phyloP scores from a whole-genome alignment of 2,113 vertebrate genomes.

The Fulica atra region DNA sequence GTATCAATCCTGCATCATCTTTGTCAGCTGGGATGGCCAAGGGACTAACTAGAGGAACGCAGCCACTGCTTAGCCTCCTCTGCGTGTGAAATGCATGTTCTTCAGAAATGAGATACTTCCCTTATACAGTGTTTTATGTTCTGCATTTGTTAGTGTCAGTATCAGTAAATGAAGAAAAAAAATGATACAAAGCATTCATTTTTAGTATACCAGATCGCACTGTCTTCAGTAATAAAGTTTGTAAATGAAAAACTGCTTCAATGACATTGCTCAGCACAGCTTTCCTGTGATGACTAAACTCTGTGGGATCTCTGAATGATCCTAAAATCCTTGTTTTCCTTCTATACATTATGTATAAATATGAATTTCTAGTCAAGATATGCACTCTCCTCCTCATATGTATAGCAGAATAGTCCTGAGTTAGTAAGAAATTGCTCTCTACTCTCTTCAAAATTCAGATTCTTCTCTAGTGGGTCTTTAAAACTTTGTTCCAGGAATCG shows the following conservation, averaged over 20 bases:
- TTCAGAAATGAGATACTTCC: background rate
- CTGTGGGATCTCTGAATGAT: conserved; percentile 16
- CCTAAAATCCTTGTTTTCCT: background rate
- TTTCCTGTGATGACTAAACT: background rate
- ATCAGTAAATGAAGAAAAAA: background rate
- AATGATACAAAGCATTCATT: background rate
- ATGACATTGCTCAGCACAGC: background rate
- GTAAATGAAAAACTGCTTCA: background rate
- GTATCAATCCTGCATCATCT: background rate
- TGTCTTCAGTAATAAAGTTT: background rate
- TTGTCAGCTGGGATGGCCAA: rapidly evolving
- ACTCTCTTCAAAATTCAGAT: conserved; percentile 19
- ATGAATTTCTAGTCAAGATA: conserved; percentile 16
- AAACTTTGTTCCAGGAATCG: conserved; percentile 39
- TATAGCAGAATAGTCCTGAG: background rate
- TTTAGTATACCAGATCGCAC: background rate
- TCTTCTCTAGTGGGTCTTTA: conserved; percentile 39
- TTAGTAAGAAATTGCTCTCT: background rate
- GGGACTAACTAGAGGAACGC: background rate
- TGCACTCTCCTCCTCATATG: background rate
- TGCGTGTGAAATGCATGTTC: background rate
- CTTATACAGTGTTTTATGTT: rapidly evolving
- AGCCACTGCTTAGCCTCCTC: background rate
- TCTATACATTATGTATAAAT: background rate
- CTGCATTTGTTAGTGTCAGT: background rate